These are phyloP conservation scores for Pseudorhombus dupliciocellatus DNA, from an alignment of 2,113 vertebrate genomes.

Conservation along the genomic window DNA sequence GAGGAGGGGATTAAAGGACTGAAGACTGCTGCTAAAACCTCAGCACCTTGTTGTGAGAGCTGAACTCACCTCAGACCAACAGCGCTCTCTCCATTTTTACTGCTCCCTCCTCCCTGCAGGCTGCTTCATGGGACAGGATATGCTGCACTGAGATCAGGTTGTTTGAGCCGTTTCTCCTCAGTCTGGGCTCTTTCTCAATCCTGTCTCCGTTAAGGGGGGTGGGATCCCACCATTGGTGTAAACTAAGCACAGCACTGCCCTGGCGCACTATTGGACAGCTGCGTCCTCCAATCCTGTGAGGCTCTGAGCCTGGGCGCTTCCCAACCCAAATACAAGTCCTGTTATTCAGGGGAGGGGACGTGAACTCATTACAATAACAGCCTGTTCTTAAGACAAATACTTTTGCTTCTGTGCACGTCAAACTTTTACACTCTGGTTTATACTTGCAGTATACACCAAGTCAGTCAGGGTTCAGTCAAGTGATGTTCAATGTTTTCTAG, in stretches of 20 bases:
- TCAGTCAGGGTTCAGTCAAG: background rate
- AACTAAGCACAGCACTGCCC: constrained; percentile 71
- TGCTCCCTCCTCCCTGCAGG: constrained; percentile 13
- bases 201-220: constrained; percentile 64
- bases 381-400: constrained; percentile 42
- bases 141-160: constrained; percentile 53
- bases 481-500: no score
- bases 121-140: constrained; percentile 15
- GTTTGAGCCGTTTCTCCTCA: constrained; percentile 56
- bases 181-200: constrained; percentile 69
- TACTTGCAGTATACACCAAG: background rate
- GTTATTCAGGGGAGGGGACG: constrained; percentile 46
- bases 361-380: constrained; percentile 51
- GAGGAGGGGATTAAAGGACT: constrained; percentile 33
- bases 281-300: constrained; percentile 75
- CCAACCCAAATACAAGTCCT: constrained; percentile 62
- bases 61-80: constrained; percentile 71
- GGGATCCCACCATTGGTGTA: constrained; percentile 77
- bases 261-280: constrained; percentile 73
- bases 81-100: constrained; percentile 24
- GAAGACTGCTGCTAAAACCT: constrained; percentile 37
- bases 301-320: constrained; percentile 53
- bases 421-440: constrained; percentile 11
- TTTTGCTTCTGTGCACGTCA: constrained; percentile 20
- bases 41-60: constrained; percentile 51